These are phyloP conservation scores for Trichonephila clavipes DNA, from an alignment of 1,140 invertebrate genomes.

Conservation along the genomic window DNA sequence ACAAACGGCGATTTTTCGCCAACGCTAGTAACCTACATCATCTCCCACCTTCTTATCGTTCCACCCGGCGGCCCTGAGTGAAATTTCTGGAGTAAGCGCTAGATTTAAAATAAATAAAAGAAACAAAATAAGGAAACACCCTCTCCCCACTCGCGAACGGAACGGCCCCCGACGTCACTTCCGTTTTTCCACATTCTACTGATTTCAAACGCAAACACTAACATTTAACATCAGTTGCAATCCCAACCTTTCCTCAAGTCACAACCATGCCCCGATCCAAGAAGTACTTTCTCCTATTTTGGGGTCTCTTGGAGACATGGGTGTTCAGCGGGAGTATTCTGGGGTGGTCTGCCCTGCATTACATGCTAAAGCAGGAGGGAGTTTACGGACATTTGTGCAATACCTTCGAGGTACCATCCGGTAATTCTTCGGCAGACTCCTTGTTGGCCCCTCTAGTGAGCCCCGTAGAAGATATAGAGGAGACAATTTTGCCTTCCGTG, in stretches of 20 bases:
- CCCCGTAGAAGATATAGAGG: slow-evolving; percentile 9
- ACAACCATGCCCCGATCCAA: slow-evolving; percentile 64
- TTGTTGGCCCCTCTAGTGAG: not conserved
- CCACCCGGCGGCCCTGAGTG: not conserved
- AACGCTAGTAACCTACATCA: not conserved
- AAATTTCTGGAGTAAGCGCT: slow-evolving; percentile 5
- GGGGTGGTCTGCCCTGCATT: slow-evolving; percentile 78
- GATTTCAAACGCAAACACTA: slow-evolving; percentile 65
- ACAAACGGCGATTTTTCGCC: not conserved
- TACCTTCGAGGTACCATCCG: not conserved
- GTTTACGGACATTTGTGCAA: slow-evolving; percentile 76
- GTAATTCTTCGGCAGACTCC: not conserved
- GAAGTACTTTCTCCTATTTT: slow-evolving; percentile 74
- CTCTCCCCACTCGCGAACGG: slow-evolving; percentile 10
- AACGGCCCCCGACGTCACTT: slow-evolving; percentile 55
- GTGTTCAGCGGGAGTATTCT: slow-evolving; percentile 78
- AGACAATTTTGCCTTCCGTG: slow-evolving; percentile 3
- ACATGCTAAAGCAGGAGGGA: slow-evolving; percentile 78
- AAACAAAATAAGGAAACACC: not conserved
- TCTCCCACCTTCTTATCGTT: not conserved
- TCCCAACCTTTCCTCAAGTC: not conserved
- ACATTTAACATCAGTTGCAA: not conserved
- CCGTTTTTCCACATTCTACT: slow-evolving; percentile 38
- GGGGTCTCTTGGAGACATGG: slow-evolving; percentile 78
- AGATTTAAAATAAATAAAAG: slow-evolving; percentile 10